A percentile compares a stretch with the other conserved stretches of the same genome.
These are phyloP conservation scores for Adela reaumurella DNA, from an alignment of 2,888 invertebrate genomes.

Conservation along the genomic window DNA sequence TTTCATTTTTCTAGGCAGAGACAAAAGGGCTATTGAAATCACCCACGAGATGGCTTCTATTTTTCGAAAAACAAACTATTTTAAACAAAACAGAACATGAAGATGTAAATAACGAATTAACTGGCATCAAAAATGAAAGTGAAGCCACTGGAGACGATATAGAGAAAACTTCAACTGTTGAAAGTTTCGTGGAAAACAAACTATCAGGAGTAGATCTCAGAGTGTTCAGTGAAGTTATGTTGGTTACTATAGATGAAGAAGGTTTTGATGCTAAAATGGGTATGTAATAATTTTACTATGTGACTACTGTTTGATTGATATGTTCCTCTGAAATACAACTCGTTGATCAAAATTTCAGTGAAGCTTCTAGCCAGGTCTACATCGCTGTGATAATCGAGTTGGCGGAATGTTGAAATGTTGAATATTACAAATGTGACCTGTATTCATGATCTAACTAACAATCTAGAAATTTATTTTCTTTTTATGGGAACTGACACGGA, in stretches of 20 bases:
- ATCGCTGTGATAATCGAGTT: no score
- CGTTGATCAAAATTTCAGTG: no score
- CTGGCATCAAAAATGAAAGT: neutral
- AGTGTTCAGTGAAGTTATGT: neutral
- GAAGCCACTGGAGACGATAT: neutral
- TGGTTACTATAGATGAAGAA: neutral
- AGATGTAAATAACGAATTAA: neutral
- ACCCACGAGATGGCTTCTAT: conserved; percentile 10
- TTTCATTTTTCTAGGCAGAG: conserved; percentile 7
- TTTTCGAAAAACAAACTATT: neutral
- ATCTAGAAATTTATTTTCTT: no score
- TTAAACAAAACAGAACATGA: no score
- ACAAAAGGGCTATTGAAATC: conserved; percentile 4
- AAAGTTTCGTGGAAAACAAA: neutral
- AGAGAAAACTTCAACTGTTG: neutral
- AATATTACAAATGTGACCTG: no score
- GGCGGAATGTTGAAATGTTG: no score
- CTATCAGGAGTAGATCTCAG: neutral
- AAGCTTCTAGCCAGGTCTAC: no score
- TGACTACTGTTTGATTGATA: no score
- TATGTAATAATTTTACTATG: no score
- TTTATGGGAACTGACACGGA: no score
- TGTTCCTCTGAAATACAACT: no score
- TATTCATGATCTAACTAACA: no score
- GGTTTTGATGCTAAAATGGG: neutral